phyloP scores from a whole-genome alignment of 2,797 vertebrate genomes.

The Trichosurus vulpecula region DNA sequence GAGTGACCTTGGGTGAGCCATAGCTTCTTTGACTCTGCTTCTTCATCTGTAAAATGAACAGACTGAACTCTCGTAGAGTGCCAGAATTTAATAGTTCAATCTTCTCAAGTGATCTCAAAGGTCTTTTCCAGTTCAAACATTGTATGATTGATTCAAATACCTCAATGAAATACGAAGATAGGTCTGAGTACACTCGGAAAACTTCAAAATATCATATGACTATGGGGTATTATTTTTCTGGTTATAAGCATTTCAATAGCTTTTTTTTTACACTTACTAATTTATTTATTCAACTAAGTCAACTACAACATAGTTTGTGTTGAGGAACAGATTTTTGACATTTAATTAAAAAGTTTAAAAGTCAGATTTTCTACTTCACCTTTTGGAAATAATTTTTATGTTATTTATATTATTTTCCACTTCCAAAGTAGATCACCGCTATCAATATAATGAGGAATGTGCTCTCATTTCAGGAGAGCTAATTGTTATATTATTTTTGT shows the following conservation, averaged over 20 bases:
- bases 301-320: neutral
- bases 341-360: constrained; percentile 54
- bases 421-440: neutral
- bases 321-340: constrained; percentile 21
- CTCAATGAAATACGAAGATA: neutral
- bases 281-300: neutral
- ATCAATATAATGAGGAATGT: neutral
- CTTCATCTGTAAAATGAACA: constrained; percentile 38
- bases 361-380: neutral
- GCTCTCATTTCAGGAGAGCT: neutral
- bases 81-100: neutral
- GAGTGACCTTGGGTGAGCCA: neutral
- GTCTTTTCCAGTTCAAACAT: neutral
- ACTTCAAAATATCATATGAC: constrained; percentile 26
- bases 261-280: neutral
- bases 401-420: neutral
- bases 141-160: neutral
- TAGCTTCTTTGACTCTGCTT: neutral
- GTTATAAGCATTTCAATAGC: neutral
- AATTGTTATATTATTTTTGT: neutral
- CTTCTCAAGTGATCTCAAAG: neutral
- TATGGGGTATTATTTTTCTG: neutral
- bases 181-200: constrained; percentile 31
- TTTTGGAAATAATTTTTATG: neutral
- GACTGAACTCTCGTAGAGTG: neutral